Conservation (phyloP, 64 coral and sea anemone genomes). For the Acropora tenuis region DNA sequence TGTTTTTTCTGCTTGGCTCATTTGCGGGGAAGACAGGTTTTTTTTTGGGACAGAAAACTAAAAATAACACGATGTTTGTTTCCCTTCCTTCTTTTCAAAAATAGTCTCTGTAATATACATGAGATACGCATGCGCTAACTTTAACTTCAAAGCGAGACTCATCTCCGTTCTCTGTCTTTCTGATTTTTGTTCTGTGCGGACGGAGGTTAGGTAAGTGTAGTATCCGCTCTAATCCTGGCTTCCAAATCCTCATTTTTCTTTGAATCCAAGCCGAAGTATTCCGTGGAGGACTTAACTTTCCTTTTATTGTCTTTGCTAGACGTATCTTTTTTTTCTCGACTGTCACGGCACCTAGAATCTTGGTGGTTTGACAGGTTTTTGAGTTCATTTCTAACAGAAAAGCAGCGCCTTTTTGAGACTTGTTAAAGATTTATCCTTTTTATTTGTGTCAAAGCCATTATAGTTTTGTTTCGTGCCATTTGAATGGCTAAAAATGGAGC, state of each 20-base stretch:
- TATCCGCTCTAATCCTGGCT: not conserved
- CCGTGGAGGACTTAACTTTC: not conserved
- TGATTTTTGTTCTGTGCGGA: not conserved
- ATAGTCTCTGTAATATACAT: not conserved
- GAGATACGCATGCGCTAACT: constrained; percentile 1
- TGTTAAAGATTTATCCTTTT: no score
- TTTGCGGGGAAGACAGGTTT: constrained; percentile 36
- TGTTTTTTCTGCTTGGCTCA: constrained; percentile 87
- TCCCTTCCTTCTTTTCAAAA: not conserved
- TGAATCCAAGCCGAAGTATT: not conserved
- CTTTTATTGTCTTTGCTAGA: not conserved
- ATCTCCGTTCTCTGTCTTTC: constrained; percentile 40
- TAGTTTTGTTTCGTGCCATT: no score
- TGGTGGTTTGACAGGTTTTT: not conserved
- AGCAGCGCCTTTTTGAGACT: no score
- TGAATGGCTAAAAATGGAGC: no score
- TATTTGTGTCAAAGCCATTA: no score
- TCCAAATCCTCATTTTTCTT: not conserved
- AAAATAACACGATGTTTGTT: not conserved
- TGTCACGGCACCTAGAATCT: not conserved
- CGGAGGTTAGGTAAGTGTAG: not conserved
- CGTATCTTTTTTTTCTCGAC: not conserved
- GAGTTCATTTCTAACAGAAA: not conserved
- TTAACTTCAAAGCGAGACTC: constrained; percentile 52
- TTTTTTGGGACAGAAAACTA: not conserved